phyloP scores from a whole-genome alignment of 1,140 invertebrate species.

The Nasonia longicornis region DNA sequence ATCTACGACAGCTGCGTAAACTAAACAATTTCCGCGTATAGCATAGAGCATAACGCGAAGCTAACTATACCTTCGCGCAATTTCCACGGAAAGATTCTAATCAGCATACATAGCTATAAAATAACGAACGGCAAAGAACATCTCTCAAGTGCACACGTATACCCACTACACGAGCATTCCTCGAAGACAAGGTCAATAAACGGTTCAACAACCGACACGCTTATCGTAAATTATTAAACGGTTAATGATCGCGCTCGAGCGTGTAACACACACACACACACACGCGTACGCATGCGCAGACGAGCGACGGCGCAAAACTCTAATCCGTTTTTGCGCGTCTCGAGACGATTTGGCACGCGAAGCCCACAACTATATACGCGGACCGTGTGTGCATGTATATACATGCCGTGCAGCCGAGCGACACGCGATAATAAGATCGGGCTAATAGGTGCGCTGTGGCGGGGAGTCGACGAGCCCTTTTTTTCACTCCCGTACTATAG shows the following conservation, averaged over 20 bases:
- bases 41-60: no score
- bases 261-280: background rate
- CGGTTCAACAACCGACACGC: constrained; percentile 18
- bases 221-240: constrained; percentile 38
- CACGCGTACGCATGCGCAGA: background rate
- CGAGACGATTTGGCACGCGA: constrained; percentile 25
- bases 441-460: no score
- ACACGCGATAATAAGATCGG: constrained; percentile 29
- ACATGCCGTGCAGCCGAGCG: background rate
- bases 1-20: no score
- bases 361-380: background rate
- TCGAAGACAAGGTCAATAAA: constrained; percentile 38
- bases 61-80: no score
- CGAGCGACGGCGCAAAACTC: background rate
- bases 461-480: background rate
- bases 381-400: background rate
- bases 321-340: constrained; percentile 22
- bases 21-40: no score
- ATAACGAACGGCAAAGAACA: background rate
- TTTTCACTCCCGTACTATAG: background rate
- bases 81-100: no score
- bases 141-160: background rate
- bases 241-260: background rate
- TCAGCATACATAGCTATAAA: no score
- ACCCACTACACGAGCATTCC: background rate